phyloP scores from a whole-genome alignment of 92 coral and sea anemone species.

The Epizoanthus rinbou region DNA sequence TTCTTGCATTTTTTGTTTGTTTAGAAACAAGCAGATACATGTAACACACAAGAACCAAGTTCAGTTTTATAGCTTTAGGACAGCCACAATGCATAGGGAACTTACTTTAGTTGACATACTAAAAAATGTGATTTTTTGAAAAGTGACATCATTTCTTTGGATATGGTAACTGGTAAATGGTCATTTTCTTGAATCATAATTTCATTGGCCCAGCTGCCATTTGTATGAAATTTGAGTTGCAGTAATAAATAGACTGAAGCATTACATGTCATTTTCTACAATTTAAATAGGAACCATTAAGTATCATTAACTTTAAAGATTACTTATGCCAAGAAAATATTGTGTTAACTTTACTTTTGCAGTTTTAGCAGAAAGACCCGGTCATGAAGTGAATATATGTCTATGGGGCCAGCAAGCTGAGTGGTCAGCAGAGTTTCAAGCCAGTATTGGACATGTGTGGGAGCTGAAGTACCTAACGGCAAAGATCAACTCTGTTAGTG shows the following conservation, averaged over 20 bases:
- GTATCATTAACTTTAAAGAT: background rate
- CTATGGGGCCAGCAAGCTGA: conserved; percentile 89
- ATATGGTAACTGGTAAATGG: no score
- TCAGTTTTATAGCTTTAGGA: no score
- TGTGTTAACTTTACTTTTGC: conserved; percentile 21
- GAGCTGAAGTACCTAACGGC: conserved; percentile 78
- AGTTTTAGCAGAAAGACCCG: conserved; percentile 68
- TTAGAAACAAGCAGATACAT: no score
- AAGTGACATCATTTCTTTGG: no score
- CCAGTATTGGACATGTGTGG: conserved; percentile 75
- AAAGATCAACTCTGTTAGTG: conserved; percentile 54
- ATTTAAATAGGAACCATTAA: background rate
- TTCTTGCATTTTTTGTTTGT: no score
- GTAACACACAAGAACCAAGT: no score
- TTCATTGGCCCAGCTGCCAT: background rate
- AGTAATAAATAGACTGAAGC: background rate
- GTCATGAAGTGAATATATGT: conserved; percentile 60
- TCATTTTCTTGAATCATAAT: background rate
- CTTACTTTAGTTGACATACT: no score
- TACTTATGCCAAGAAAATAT: background rate
- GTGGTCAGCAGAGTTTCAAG: conserved; percentile 72
- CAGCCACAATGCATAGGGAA: no score
- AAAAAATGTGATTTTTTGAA: no score
- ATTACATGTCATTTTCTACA: background rate
- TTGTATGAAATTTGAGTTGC: background rate